Conservation (phyloP, 2,113 vertebrate species). For the Asarcornis scutulata region DNA sequence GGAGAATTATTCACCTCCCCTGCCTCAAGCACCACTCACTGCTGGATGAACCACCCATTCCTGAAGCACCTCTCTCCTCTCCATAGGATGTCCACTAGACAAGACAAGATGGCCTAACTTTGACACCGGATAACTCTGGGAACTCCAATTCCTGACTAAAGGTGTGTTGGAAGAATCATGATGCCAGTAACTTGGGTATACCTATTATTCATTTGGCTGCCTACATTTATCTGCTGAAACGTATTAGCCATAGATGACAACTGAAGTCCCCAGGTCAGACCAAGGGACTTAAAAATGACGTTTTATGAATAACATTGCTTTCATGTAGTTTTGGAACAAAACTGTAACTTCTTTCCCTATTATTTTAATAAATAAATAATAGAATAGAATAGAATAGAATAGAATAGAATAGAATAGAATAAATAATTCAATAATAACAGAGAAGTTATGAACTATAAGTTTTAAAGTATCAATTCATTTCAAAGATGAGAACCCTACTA, state of each 20-base stretch:
- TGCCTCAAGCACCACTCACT: neutral
- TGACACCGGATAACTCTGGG: neutral
- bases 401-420: neutral
- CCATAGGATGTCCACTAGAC: neutral
- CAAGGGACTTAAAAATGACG: neutral
- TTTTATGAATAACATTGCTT: neutral
- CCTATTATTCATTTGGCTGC: neutral
- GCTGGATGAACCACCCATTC: fast-evolving
- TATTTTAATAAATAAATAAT: neutral
- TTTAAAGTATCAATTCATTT: neutral
- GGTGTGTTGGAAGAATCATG: neutral
- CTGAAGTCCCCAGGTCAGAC: neutral
- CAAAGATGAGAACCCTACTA: neutral
- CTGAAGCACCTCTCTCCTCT: neutral
- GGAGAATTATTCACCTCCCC: neutral
- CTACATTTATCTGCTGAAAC: neutral
- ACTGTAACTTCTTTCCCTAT: neutral
- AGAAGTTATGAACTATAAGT: neutral
- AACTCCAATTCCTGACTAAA: neutral
- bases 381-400: neutral
- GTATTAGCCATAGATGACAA: neutral
- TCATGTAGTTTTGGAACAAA: neutral
- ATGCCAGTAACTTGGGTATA: neutral
- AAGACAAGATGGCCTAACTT: neutral
- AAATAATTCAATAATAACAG: neutral